A percentile compares a stretch with the other conserved stretches of the same genome.
phyloP scores from a whole-genome alignment of 1,140 invertebrate genomes.

The Ridgeia piscesae region DNA sequence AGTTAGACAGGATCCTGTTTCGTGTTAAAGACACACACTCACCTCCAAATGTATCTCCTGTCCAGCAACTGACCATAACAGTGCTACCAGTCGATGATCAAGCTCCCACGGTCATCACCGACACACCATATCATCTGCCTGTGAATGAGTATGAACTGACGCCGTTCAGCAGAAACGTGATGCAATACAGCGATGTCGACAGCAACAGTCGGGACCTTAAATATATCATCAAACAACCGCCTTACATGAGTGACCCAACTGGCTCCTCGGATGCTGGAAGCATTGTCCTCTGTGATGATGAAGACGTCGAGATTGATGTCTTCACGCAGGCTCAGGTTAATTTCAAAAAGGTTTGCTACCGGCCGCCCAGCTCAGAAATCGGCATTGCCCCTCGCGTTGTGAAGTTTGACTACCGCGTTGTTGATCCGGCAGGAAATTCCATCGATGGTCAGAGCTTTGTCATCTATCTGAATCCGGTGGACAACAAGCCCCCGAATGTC shows the following conservation, averaged over 20 bases:
- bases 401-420: constrained; percentile 53
- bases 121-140: constrained; percentile 47
- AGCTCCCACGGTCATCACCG: constrained; percentile 51
- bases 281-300: constrained; percentile 47
- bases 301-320: constrained; percentile 36
- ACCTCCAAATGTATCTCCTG: constrained; percentile 55
- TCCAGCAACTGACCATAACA: constrained; percentile 25
- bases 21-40: constrained; percentile 45
- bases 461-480: constrained; percentile 52
- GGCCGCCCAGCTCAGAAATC: constrained; percentile 52
- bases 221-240: constrained; percentile 45
- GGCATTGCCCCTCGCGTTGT: constrained; percentile 53
- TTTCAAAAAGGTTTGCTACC: constrained; percentile 56
- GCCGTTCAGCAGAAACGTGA: constrained; percentile 45
- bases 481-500: constrained; percentile 56
- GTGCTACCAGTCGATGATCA: constrained; percentile 54
- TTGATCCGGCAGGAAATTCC: constrained; percentile 53
- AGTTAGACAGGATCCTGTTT: constrained; percentile 51
- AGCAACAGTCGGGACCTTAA: constrained; percentile 48
- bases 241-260: constrained; percentile 51
- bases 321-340: constrained; percentile 58
- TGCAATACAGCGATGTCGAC: constrained; percentile 54
- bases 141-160: constrained; percentile 54
- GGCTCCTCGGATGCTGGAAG: constrained; percentile 34
- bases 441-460: constrained; percentile 50